Evolutionary conservation across 37 sponge, comb jelly and placozoan species (phyloP), one percentile per base, ranked within the genome.

Genomic region (Beroe forskalii): DNA sequence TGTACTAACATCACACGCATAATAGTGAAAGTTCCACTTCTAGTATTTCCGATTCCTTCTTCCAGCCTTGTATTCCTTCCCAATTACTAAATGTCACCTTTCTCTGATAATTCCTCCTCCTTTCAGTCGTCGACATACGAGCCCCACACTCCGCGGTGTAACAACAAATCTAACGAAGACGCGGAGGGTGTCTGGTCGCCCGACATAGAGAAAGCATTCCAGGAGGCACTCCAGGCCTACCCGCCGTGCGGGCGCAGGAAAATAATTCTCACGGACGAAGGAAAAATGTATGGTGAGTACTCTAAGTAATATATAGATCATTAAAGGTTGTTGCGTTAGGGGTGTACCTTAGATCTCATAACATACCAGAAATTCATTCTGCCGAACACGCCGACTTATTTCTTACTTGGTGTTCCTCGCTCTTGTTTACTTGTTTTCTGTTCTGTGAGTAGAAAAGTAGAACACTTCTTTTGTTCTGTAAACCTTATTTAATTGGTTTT

Each of bases 271-370:
- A 95, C 99, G 36, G 96, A 96, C 90, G 99, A 98, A 86, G 99
- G 99, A 24, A 98, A 98, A 94, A 98, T 98, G 99, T 98, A 98
- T 92, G 99, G 98, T 97, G 92, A 67, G 96, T 95, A 30, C 30
- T 48, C n/a, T n/a, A n/a, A n/a, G n/a, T n/a, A n/a, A n/a, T n/a
- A n/a, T n/a, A n/a, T n/a, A n/a, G n/a, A n/a, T n/a, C n/a, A n/a
- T n/a, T n/a, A n/a, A n/a, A n/a, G n/a, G n/a, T n/a, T n/a, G n/a
- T n/a, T n/a, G n/a, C n/a, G n/a, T n/a, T n/a, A n/a, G n/a, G n/a
- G n/a, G n/a, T n/a, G n/a, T n/a, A n/a, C n/a, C n/a, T n/a, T n/a
- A n/a, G n/a, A n/a, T n/a, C n/a, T n/a, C n/a, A n/a, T n/a, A n/a
- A n/a, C n/a, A n/a, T n/a, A n/a, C n/a, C n/a, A n/a, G n/a, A n/a